Base-by-base conservation (phyloP, 2,797 vertebrate species). In the Centroberyx gerrardi region DNA sequence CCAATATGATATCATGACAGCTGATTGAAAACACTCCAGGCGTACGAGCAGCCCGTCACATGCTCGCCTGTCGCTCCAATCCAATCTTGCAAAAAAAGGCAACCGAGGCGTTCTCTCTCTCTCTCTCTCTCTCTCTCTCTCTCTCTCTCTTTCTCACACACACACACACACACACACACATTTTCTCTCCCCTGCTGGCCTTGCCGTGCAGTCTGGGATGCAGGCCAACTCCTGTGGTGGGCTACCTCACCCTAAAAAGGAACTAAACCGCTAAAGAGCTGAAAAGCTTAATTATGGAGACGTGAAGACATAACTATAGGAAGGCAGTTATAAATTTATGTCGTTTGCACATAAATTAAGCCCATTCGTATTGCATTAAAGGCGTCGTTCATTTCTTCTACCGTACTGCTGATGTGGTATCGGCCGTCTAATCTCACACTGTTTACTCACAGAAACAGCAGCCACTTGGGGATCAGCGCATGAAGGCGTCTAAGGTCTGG, bases 191-290 rank as follows among this genome's bases (percentile, higher is more conserved):
- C 58, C 36, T 58, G 58, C 68, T 74, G 69, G 76, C 76, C 70
- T 75, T 72, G 44, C 80, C 76, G 79, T 79, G 74, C 58, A 80
- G 74, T 85, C 88, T 88, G 89, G 89, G 88, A 87, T 68, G 51
- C 0, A 8, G 78, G 87, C 92, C 91, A 93, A 85, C 82, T 78
- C 83, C 81, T 69, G 83, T 17, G 77, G 87, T 87, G 83, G 76
- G 80, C 87, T 48, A 68, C 46, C 55, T 87, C 78, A 61, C 74
- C 68, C 81, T 49, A 48, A 81, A 76, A 84, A 76, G 42, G 65
- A 87, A 68, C 70, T 70, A 55, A 75, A 60, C 40, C 8, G 5
- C 53, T 10, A 48, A 81, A 79, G 60, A 68, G 78, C 78, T 79
- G 74, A 81, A 80, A 77, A 74, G 66, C 63, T 73, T 86, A 0